Evolutionary conservation across 2,113 vertebrate genomes (phyloP), one percentile per base, ranked within the genome.

Genomic region (Phyllopteryx taeniolatus): DNA sequence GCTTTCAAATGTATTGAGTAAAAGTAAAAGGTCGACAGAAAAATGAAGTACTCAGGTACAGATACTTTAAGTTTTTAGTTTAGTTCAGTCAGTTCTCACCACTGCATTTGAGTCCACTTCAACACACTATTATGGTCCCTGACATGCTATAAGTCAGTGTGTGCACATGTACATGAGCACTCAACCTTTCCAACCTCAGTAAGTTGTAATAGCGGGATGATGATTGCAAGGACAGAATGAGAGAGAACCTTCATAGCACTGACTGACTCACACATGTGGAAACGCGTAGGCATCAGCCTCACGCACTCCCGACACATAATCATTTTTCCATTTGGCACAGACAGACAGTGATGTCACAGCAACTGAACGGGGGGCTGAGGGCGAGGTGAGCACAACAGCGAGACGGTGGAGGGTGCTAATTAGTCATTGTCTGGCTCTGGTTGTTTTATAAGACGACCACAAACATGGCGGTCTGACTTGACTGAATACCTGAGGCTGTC

Each of bases 321-420:
- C 35, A 79, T 73, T 89, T 91, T 90, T 90, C 87, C 89, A 83
- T 82, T 57, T 81, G 56, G 3, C 68, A 39, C 39, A 62, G 80
- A 85, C 87, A 87, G 82, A 84, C 73, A 63, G 76, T 91, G 87
- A 91, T 85, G 84, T 91, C 84, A 88, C 80, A 72, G 64, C 0
- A 68, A 57, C 68, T 49, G 71, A 44, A 68, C 42, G 27, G 68
- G 56, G 49, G 61, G 51, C 10, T 63, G 35, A 39, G 17, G 31
- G 8, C 6, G 31, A 42, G 49, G 43, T 13, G 14, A 2, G 22
- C 49, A 22, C 27, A 42, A 46, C 6, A 57, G 42, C 47, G 47
- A 67, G 49, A 43, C 43, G 42, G 56, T 31, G 56, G 27, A 59
- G 56, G 22, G 56, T 22, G 2, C 56, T 59, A 27, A 59, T 59